Evolutionary conservation across 2,113 vertebrate species (phyloP).

Genomic region (Carlito syrichta): DNA sequence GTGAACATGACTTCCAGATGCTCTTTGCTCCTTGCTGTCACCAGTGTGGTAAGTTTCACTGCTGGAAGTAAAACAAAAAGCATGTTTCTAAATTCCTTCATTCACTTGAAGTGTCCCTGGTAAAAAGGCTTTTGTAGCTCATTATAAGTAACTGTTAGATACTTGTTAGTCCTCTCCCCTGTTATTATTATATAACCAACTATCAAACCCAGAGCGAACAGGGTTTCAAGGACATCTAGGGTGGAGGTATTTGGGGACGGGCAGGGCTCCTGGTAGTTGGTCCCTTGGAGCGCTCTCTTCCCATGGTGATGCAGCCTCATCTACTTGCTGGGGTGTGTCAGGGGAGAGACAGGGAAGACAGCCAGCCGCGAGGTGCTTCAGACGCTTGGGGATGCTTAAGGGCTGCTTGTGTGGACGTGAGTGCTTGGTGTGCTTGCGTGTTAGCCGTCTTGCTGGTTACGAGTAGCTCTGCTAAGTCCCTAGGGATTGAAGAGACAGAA

Average conservation of each 20-base stretch:
- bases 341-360: background rate
- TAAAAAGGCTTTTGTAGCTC: background rate
- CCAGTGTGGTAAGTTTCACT: conserved; percentile 93
- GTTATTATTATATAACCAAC: background rate
- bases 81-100: background rate
- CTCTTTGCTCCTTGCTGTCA: conserved; percentile 98
- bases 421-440: background rate
- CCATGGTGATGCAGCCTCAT: background rate
- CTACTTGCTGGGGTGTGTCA: background rate
- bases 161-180: background rate
- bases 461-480: background rate
- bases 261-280: background rate
- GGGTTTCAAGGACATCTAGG: background rate
- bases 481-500: background rate
- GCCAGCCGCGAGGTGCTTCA: background rate
- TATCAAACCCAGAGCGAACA: background rate
- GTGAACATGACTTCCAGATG: conserved; percentile 99
- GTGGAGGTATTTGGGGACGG: background rate
- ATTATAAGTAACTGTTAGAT: background rate
- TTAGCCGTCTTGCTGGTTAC: background rate
- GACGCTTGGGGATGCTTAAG: background rate
- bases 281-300: background rate
- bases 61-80: background rate
- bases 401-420: background rate
- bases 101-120: background rate